phyloP scores from a whole-genome alignment of 2,113 vertebrate genomes.

The Perognathus longimembris region DNA sequence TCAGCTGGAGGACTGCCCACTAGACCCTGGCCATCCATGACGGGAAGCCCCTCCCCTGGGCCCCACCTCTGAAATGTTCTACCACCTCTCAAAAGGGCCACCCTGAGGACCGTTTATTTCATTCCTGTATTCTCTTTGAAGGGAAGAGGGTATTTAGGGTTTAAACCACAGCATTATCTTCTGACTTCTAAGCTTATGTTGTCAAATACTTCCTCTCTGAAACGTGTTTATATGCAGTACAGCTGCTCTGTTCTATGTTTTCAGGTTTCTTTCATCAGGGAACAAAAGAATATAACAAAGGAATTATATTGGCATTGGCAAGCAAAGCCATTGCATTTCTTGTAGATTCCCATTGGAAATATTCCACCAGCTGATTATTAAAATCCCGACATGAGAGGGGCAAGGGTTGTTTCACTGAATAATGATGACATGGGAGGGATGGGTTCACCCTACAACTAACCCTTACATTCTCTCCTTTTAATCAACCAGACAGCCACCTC shows the following conservation, averaged over 20 bases:
- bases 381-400: neutral
- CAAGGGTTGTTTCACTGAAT: neutral
- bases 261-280: neutral
- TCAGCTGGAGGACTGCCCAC: too few species aligned
- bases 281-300: neutral
- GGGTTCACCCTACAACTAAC: neutral
- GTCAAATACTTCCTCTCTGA: neutral
- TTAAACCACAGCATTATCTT: neutral
- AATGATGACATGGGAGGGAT: neutral
- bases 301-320: neutral
- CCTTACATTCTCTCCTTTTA: neutral
- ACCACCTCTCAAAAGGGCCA: neutral
- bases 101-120: too few species aligned
- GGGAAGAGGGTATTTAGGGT: neutral
- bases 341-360: neutral
- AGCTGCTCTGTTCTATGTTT: neutral
- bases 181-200: too few species aligned
- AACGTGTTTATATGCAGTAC: neutral
- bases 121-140: too few species aligned
- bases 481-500: neutral
- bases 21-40: neutral
- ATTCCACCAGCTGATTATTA: neutral
- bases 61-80: neutral
- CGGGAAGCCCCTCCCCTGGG: rapidly evolving
- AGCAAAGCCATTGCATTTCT: neutral